Evolutionary conservation across 2,888 invertebrate genomes (phyloP).

Genomic region (Drosophila aldrichi): DNA sequence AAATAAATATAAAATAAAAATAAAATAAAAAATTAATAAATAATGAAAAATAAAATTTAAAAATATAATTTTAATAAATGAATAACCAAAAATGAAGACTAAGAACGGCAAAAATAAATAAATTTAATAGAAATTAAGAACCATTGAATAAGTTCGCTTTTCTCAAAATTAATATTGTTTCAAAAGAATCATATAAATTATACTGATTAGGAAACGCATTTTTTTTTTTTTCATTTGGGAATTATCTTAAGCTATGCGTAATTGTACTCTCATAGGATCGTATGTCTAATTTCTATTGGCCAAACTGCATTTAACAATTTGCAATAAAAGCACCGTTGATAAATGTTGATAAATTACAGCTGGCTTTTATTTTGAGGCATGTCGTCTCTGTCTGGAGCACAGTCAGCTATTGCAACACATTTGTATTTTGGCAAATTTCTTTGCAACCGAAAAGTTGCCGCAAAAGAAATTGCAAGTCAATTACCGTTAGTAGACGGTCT

Average conservation of each 20-base stretch:
- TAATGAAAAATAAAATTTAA: too few relatives aligned
- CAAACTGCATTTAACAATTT: neutral
- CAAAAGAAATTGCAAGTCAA: slow-evolving; percentile 81
- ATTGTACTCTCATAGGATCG: neutral
- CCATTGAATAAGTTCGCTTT: too few relatives aligned
- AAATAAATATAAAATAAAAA: too few relatives aligned
- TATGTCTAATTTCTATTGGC: slow-evolving; percentile 1
- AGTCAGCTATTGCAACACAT: slow-evolving; percentile 54
- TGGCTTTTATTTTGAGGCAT: slow-evolving; percentile 12
- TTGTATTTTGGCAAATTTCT: slow-evolving; percentile 65
- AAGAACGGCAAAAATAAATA: too few relatives aligned
- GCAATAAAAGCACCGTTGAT: slow-evolving; percentile 36
- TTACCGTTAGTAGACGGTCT: slow-evolving; percentile 77
- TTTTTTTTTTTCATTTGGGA: neutral
- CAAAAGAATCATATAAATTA: neutral
- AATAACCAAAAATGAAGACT: too few relatives aligned
- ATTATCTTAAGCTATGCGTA: neutral
- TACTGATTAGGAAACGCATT: neutral
- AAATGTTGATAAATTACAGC: slow-evolving; percentile 52
- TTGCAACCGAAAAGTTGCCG: slow-evolving; percentile 74
- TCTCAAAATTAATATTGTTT: neutral
- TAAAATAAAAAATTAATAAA: too few relatives aligned
- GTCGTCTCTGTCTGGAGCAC: slow-evolving; percentile 33
- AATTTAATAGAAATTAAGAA: too few relatives aligned
- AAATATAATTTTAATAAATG: too few relatives aligned